These are phyloP conservation scores for Meleagris gallopavo DNA, from an alignment of 2,113 vertebrate species.

Conservation along the genomic window DNA sequence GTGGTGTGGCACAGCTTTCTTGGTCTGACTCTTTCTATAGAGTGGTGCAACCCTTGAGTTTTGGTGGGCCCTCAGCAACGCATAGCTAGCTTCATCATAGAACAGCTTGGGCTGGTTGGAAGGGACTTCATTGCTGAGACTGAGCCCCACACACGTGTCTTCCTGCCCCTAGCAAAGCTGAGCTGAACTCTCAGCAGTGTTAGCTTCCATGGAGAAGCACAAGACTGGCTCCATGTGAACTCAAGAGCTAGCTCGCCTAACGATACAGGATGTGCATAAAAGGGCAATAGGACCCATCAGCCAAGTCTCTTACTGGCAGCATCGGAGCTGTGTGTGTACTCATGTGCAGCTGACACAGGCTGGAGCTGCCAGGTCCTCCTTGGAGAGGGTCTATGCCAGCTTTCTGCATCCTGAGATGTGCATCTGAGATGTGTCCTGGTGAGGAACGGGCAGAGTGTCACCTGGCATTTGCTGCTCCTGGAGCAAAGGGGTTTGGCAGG, in stretches of 20 bases:
- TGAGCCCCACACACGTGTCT: not conserved
- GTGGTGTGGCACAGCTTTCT: not conserved
- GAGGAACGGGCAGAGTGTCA: not conserved
- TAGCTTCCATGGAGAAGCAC: not conserved
- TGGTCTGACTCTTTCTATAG: not conserved
- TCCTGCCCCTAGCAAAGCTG: not conserved
- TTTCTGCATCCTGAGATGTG: not conserved
- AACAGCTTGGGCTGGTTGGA: not conserved
- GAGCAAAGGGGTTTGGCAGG: not conserved
- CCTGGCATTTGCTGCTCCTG: not conserved
- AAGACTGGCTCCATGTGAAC: not conserved
- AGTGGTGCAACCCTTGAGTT: not conserved
- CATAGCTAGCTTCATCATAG: too few relatives aligned
- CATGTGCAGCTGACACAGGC: not conserved
- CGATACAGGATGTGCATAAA: not conserved
- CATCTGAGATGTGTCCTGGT: not conserved
- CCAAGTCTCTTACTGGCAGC: not conserved
- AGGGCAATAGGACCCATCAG: not conserved
- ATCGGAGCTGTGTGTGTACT: not conserved
- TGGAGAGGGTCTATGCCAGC: not conserved
- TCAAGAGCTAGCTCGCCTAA: not conserved
- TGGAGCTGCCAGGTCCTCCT: not conserved
- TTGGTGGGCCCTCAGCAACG: not conserved
- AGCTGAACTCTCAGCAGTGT: not conserved
- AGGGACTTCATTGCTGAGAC: not conserved